Evolutionary conservation across 2,113 vertebrate species (phyloP).

Genomic region (Uria lomvia): DNA sequence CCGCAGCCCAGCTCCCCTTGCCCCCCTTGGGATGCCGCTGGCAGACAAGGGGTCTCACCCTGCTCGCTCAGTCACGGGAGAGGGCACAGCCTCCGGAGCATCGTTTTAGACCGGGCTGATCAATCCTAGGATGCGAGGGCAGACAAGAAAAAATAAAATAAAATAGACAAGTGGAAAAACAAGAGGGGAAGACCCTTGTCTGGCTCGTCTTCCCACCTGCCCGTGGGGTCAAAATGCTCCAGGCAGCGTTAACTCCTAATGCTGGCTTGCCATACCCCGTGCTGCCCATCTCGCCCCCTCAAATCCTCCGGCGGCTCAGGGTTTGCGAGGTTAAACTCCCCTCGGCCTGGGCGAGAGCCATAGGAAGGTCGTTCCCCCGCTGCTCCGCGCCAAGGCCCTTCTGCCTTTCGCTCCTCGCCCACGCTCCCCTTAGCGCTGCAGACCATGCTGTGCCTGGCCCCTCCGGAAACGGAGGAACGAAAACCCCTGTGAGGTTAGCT

Average conservation of each 20-base stretch:
- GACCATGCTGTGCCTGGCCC: neutral
- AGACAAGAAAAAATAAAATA: neutral
- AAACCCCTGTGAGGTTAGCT: neutral
- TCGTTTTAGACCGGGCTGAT: neutral
- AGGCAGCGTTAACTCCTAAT: neutral
- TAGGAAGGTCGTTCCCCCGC: rapidly evolving
- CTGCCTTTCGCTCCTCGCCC: neutral
- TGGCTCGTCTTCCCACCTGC: neutral
- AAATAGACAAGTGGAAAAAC: neutral
- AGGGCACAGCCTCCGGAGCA: neutral
- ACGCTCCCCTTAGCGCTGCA: rapidly evolving
- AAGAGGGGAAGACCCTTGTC: neutral
- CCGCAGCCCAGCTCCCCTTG: rapidly evolving
- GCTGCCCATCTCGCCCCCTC: neutral
- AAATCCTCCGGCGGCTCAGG: neutral
- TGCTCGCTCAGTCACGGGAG: rapidly evolving
- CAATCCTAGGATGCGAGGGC: neutral
- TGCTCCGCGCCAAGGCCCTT: neutral
- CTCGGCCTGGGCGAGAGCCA: neutral
- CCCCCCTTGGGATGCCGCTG: neutral
- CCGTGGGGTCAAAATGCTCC: neutral
- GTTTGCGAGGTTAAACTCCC: neutral
- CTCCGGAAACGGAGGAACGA: neutral
- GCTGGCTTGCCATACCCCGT: rapidly evolving
- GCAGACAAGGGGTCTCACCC: neutral